Evolutionary conservation across 2,113 vertebrate genomes (phyloP).

Genomic region (Vidua macroura): DNA sequence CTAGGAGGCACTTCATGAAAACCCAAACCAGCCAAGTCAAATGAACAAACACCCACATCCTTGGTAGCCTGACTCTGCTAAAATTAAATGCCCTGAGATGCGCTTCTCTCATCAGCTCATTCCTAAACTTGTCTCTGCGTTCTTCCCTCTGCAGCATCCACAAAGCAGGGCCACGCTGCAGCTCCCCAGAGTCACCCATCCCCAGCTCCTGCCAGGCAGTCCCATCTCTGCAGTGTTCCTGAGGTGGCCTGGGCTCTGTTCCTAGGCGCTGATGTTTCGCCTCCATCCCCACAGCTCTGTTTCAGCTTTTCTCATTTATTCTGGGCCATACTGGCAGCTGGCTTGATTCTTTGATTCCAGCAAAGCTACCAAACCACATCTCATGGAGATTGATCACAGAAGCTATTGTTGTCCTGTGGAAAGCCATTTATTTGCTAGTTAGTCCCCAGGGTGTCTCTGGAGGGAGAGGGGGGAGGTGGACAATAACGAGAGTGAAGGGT

Average conservation of each 20-base stretch:
- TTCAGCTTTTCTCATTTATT: neutral
- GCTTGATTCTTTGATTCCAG: neutral
- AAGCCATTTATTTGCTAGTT: slow-evolving; percentile 1
- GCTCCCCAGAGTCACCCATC: fast-evolving
- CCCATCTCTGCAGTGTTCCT: neutral
- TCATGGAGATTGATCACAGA: neutral
- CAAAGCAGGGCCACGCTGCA: neutral
- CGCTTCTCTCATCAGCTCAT: neutral
- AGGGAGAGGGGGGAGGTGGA: neutral
- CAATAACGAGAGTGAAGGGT: neutral
- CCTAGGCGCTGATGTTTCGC: fast-evolving
- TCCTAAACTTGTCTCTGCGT: neutral
- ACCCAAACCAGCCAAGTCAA: neutral
- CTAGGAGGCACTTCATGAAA: neutral
- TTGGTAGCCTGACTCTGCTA: neutral
- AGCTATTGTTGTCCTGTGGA: neutral
- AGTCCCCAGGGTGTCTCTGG: neutral
- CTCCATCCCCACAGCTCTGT: neutral
- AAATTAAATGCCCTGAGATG: neutral
- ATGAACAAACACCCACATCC: neutral
- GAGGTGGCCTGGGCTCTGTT: neutral
- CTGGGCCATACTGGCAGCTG: neutral
- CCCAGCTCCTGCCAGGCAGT: neutral
- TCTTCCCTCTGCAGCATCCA: neutral
- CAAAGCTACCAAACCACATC: slow-evolving; percentile 6